phyloP scores from a whole-genome alignment of 1,140 invertebrate genomes.

The Heliconius melpomene region DNA sequence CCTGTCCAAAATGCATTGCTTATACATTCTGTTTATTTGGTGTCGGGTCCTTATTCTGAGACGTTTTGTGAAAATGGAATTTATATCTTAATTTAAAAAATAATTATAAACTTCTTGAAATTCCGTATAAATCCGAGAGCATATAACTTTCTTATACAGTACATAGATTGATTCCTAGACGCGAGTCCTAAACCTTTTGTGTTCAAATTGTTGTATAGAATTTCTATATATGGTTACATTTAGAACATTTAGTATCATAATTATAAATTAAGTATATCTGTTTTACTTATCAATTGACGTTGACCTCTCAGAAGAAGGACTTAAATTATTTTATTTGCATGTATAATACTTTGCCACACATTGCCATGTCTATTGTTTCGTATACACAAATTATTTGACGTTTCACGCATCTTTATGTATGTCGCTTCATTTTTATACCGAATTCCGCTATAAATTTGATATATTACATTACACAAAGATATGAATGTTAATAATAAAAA shows the following conservation, averaged over 20 bases:
- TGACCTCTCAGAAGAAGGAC: background rate
- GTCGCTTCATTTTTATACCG: conserved; percentile 16
- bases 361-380: conserved; percentile 48
- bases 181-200: background rate
- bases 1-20: conserved; percentile 67
- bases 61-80: background rate
- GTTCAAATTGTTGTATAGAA: background rate
- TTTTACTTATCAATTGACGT: background rate
- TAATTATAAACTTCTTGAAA: too few relatives aligned
- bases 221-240: too few relatives aligned
- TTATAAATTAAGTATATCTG: too few relatives aligned
- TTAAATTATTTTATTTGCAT: conserved; percentile 68
- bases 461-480: background rate
- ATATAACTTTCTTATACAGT: too few relatives aligned
- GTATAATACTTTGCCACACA: conserved; percentile 76
- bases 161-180: too few relatives aligned
- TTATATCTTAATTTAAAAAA: too few relatives aligned
- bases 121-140: too few relatives aligned
- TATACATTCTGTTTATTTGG: conserved; percentile 58
- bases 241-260: too few relatives aligned
- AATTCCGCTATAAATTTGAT: conserved; percentile 26
- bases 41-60: conserved; percentile 44
- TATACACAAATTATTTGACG: conserved; percentile 49
- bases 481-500: background rate
- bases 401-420: conserved; percentile 30